Evolutionary conservation across 2,113 vertebrate species (phyloP).

Genomic region (Sialia sialis): DNA sequence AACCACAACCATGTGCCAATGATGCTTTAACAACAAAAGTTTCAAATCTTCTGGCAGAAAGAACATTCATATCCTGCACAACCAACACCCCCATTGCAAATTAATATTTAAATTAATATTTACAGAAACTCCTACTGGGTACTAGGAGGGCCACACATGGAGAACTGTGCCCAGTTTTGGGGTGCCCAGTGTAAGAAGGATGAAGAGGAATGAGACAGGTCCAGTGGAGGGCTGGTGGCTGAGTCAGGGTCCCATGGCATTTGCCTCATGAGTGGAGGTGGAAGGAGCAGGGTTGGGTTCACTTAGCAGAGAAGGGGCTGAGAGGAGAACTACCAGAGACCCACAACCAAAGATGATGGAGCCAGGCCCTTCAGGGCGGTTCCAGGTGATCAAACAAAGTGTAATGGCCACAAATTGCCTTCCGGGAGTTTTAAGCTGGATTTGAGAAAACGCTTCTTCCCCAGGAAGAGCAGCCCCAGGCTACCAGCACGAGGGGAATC

Average conservation of each 20-base stretch:
- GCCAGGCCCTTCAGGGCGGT: not conserved
- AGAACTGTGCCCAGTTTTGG: not conserved
- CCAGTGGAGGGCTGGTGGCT: not conserved
- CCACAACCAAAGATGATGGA: not conserved
- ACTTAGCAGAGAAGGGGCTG: not conserved
- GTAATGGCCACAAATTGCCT: not conserved
- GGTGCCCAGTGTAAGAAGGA: not conserved
- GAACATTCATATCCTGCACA: not conserved
- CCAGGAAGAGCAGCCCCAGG: not conserved
- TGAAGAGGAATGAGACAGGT: not conserved
- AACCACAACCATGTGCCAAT: not conserved
- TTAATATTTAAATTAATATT: slow-evolving; percentile 8
- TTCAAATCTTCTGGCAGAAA: not conserved
- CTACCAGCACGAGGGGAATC: fast-evolving
- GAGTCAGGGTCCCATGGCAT: not conserved
- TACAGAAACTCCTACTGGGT: not conserved
- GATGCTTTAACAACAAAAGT: not conserved
- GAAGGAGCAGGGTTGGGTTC: not conserved
- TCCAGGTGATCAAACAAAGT: not conserved
- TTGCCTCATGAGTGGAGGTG: not conserved
- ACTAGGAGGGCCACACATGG: not conserved
- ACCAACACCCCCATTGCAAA: not conserved
- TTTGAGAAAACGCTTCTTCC: not conserved
- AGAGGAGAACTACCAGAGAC: not conserved
- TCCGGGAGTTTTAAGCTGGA: not conserved